Base-by-base conservation (phyloP, 2,113 vertebrate genomes). In the Desmodus rotundus region DNA sequence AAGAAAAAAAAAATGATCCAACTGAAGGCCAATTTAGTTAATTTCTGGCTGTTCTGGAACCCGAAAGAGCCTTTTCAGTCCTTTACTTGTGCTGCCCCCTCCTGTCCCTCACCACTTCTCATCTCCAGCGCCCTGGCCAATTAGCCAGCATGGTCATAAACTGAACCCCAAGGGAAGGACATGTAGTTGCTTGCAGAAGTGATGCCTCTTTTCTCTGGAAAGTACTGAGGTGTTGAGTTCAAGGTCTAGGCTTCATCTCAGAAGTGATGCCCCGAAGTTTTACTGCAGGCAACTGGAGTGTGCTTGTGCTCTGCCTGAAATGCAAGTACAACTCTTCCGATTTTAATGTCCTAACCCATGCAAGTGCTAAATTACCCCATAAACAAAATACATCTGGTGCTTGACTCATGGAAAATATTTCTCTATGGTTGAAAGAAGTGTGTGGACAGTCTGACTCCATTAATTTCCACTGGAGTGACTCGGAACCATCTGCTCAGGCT, bases 391-490 rank as follows among this genome's bases (percentile, higher is more conserved):
- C 94, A 98, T 98, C 98, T 99, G 98, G 87, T 97, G 97, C 28
- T n/a, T 90, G 97, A 97, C 76, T 95, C 93, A n/a, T 84, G 73
- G 89, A 84, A 91, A 97, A 97, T 97, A 94, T 97, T 96, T 98
- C 89, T 97, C 98, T 97, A 94, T 19, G 77, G 11, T 97, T 98
- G 97, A 97, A 97, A 98, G 98, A 98, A 98, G 98, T 98, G 97
- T 98, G 98, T 98, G 97, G 98, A 98, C 97, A 98, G 98, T 97
- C 97, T 97, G 98, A 98, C 98, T 98, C 98, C 98, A 98, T 98
- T 98, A 98, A 98, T 98, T 99, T 98, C 97, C 97, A 98, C 98
- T 98, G 97, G 97, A 98, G 94, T 98, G 98, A 98, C 97, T 98
- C 97, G 5, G 73, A 4, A 43, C 98, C 98, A 99, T 98, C 98